Conservation (phyloP, 2,888 invertebrate genomes). For the Patella pellucida region DNA sequence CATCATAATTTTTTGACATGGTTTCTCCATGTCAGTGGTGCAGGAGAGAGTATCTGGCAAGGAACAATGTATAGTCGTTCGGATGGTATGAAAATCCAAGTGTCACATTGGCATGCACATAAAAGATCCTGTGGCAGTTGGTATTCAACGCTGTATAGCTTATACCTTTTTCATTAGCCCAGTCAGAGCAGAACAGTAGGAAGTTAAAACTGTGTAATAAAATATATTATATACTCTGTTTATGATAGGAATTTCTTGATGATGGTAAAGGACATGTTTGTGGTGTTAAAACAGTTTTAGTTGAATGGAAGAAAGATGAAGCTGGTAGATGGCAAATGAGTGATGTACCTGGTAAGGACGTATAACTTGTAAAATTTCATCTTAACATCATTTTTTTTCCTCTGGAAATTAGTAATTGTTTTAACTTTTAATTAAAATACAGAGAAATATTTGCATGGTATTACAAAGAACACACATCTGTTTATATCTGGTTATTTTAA, state of each 20-base stretch:
- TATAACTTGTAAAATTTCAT: neutral
- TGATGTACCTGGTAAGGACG: constrained; percentile 79
- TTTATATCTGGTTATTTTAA: neutral
- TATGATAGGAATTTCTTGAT: constrained; percentile 84
- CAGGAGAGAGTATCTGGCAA: too few species aligned
- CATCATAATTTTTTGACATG: too few species aligned
- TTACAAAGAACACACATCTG: neutral
- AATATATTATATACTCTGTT: neutral
- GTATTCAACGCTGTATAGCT: too few species aligned
- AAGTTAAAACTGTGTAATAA: too few species aligned
- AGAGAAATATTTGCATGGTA: neutral
- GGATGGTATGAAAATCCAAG: too few species aligned
- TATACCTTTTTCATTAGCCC: too few species aligned
- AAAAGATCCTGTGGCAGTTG: too few species aligned
- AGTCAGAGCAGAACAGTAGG: too few species aligned
- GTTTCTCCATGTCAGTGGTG: too few species aligned
- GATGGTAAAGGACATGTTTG: constrained; percentile 90
- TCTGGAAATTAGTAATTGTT: constrained; percentile 1
- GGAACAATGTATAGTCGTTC: neutral
- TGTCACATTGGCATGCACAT: too few species aligned
- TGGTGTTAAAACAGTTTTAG: constrained; percentile 90
- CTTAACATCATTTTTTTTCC: neutral
- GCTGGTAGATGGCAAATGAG: constrained; percentile 93
- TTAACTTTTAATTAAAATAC: neutral
- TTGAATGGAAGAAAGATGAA: constrained; percentile 93